Conservation (phyloP, 1,140 invertebrate genomes). For the Drosophila navojoa region DNA sequence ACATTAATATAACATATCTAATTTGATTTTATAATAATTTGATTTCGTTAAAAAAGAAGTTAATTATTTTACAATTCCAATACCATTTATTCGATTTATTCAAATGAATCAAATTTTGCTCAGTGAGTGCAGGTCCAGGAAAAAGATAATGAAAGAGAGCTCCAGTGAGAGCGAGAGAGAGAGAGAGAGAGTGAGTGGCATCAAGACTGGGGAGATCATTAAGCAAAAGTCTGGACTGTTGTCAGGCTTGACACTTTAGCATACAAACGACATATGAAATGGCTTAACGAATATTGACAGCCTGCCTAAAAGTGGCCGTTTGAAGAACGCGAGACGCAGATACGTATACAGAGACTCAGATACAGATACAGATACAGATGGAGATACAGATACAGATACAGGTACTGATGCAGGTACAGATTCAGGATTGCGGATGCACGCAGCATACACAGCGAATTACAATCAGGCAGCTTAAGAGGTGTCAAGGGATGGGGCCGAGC, state of each 20-base stretch:
- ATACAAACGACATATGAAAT: conserved; percentile 70
- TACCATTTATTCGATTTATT: too few relatives aligned
- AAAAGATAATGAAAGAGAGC: background rate
- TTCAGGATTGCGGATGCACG: conserved; percentile 39
- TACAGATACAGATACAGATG: conserved; percentile 16
- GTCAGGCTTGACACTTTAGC: conserved; percentile 81
- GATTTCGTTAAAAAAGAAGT: too few relatives aligned
- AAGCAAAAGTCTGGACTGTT: conserved; percentile 80
- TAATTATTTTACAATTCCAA: too few relatives aligned
- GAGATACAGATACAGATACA: too few relatives aligned
- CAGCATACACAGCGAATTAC: conserved; percentile 30
- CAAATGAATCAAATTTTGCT: background rate
- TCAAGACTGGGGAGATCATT: conserved; percentile 59
- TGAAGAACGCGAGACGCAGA: conserved; percentile 44
- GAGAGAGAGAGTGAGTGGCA: background rate
- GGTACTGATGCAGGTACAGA: background rate
- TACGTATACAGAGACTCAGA: background rate
- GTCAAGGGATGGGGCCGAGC: background rate
- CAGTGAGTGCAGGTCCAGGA: conserved; percentile 33
- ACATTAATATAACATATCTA: too few relatives aligned
- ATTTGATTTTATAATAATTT: too few relatives aligned
- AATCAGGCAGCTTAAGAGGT: conserved; percentile 44
- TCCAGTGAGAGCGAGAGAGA: background rate
- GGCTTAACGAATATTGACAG: conserved; percentile 82
- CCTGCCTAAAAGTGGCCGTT: conserved; percentile 77